A percentile compares a stretch with the other conserved stretches of the same genome.
Evolutionary conservation across 2,888 invertebrate genomes (phyloP).

Genomic region (Xylota sylvarum): DNA sequence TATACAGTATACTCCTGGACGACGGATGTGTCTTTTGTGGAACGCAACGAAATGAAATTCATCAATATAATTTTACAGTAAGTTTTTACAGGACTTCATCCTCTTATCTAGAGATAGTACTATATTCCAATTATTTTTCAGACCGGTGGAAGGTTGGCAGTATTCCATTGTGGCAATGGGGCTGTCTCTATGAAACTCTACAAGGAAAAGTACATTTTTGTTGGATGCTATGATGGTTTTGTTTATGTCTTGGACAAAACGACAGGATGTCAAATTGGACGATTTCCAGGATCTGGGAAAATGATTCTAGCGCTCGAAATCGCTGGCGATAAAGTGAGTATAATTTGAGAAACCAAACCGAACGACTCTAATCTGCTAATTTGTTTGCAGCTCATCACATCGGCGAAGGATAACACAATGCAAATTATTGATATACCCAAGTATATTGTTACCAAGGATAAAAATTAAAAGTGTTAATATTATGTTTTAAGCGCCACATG

Average conservation of each 20-base stretch:
- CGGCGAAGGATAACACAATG: slow-evolving; percentile 89
- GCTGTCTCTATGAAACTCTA: slow-evolving; percentile 90
- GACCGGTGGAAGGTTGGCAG: slow-evolving; percentile 88
- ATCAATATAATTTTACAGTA: slow-evolving; percentile 91
- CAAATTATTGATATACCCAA: slow-evolving; percentile 88
- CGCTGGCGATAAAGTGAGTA: slow-evolving; percentile 87
- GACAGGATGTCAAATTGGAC: slow-evolving; percentile 86
- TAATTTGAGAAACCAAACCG: no score
- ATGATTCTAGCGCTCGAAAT: slow-evolving; percentile 90
- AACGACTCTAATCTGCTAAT: not conserved
- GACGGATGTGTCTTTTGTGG: slow-evolving; percentile 91
- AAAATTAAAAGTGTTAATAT: slow-evolving; percentile 49
- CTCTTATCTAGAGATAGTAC: not conserved
- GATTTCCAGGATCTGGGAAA: slow-evolving; percentile 89
- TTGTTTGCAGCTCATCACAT: slow-evolving; percentile 87
- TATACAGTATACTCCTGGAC: slow-evolving; percentile 89
- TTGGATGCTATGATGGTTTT: slow-evolving; percentile 92
- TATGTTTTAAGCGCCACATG: slow-evolving; percentile 14
- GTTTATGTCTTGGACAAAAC: slow-evolving; percentile 88
- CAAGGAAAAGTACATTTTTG: slow-evolving; percentile 88
- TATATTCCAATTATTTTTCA: slow-evolving; percentile 81
- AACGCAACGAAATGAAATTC: slow-evolving; percentile 89
- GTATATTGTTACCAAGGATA: slow-evolving; percentile 75
- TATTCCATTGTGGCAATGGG: slow-evolving; percentile 89
- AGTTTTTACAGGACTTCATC: slow-evolving; percentile 82